phyloP scores from a whole-genome alignment of 35 echinoderm and acorn worm genomes.

The Lytechinus variegatus region DNA sequence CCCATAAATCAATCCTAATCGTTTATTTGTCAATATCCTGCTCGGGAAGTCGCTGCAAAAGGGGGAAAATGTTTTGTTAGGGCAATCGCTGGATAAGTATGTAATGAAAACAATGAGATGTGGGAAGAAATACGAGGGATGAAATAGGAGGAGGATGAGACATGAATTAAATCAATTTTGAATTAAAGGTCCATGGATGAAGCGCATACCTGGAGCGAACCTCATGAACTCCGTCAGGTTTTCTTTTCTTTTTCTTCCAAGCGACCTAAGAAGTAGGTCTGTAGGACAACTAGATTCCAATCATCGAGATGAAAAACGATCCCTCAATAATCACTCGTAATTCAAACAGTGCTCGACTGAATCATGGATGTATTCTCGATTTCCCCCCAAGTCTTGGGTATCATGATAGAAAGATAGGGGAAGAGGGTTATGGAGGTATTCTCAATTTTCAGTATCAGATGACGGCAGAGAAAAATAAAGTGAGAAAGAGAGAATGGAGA shows the following conservation, averaged over 20 bases:
- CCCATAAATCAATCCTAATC: not conserved
- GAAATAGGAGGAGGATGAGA: not conserved
- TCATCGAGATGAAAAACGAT: not conserved
- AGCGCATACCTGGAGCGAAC: not conserved
- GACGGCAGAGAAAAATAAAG: no score
- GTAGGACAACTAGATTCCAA: not conserved
- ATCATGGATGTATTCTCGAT: not conserved
- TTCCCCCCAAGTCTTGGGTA: not conserved
- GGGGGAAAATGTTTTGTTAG: not conserved
- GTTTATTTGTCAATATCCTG: not conserved
- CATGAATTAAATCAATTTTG: not conserved
- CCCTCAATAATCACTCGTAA: not conserved
- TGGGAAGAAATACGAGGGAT: not conserved
- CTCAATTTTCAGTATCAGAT: not conserved
- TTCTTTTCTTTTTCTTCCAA: not conserved
- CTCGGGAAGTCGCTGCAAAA: not conserved
- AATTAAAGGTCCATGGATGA: not conserved
- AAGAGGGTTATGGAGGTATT: not conserved
- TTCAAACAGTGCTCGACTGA: not conserved
- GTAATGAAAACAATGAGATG: not conserved
- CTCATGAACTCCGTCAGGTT: not conserved
- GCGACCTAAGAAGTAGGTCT: not conserved
- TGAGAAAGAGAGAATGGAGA: no score
- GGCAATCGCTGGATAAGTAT: not conserved
- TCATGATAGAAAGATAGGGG: not conserved